phyloP scores from a whole-genome alignment of 1,140 invertebrate genomes.

The Megalonaias nervosa region DNA sequence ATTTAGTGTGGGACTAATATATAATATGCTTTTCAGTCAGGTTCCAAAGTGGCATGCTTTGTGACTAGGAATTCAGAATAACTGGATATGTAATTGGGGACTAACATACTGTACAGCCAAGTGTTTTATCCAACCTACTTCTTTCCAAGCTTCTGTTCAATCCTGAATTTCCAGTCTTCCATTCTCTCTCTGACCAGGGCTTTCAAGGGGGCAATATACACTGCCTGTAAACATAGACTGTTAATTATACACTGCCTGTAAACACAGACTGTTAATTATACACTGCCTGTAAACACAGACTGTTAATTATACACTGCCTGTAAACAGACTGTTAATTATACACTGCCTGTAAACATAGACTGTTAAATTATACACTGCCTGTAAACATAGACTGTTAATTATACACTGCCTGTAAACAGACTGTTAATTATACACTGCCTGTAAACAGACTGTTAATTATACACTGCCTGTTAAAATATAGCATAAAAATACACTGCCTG shows the following conservation, averaged over 20 bases:
- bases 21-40: too few relatives aligned
- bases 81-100: too few relatives aligned
- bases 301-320: not conserved
- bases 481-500: not conserved
- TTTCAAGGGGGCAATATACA: constrained; percentile 99
- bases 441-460: not conserved
- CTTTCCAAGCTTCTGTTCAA: constrained; percentile 84
- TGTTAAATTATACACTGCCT: constrained; percentile 96
- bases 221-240: constrained; percentile 73
- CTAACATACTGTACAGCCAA: too few relatives aligned
- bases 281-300: constrained; percentile 4
- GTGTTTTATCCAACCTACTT: constrained; percentile 59
- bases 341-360: constrained; percentile 3
- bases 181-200: constrained; percentile 97
- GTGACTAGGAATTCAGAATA: too few relatives aligned
- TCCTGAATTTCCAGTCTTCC: constrained; percentile 94
- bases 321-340: constrained; percentile 4
- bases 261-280: constrained; percentile 3
- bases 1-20: too few relatives aligned
- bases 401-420: too few relatives aligned
- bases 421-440: not conserved
- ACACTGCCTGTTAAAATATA: not conserved
- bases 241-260: not conserved
- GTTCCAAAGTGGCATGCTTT: too few relatives aligned
- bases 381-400: constrained; percentile 10